These are phyloP conservation scores for Dichetophora obliterata DNA, from an alignment of 2,888 invertebrate species.

Conservation along the genomic window DNA sequence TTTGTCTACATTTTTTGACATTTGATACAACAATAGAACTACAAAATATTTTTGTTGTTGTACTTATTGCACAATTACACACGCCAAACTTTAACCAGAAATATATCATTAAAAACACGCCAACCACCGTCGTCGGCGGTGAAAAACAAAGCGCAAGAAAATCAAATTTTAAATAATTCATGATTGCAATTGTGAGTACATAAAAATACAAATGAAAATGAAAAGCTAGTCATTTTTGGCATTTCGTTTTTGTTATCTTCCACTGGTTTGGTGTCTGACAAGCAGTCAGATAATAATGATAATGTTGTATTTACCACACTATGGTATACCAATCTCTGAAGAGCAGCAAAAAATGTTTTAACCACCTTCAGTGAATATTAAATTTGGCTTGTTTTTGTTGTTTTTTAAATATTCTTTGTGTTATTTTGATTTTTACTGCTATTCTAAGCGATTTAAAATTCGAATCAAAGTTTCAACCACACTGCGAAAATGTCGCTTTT, in stretches of 20 bases:
- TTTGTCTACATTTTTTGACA: too few species aligned
- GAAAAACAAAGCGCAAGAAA: too few species aligned
- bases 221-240: not conserved
- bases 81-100: not conserved
- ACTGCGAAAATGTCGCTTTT: not conserved
- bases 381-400: not conserved
- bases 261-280: not conserved
- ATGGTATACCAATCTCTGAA: too few species aligned
- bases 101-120: not conserved
- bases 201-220: not conserved
- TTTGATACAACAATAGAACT: not conserved
- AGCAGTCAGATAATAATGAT: not conserved
- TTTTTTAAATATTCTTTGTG: not conserved
- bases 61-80: not conserved
- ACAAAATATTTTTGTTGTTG: too few species aligned
- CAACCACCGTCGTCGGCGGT: too few species aligned
- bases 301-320: not conserved
- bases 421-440: not conserved
- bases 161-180: constrained; percentile 27
- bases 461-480: not conserved
- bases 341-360: not conserved
- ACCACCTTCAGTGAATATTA: not conserved
- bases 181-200: not conserved
- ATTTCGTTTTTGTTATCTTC: constrained; percentile 3
- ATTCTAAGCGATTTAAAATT: not conserved